phyloP scores from a whole-genome alignment of 2,113 vertebrate genomes.

The Cyphomyrus discorhynchus region DNA sequence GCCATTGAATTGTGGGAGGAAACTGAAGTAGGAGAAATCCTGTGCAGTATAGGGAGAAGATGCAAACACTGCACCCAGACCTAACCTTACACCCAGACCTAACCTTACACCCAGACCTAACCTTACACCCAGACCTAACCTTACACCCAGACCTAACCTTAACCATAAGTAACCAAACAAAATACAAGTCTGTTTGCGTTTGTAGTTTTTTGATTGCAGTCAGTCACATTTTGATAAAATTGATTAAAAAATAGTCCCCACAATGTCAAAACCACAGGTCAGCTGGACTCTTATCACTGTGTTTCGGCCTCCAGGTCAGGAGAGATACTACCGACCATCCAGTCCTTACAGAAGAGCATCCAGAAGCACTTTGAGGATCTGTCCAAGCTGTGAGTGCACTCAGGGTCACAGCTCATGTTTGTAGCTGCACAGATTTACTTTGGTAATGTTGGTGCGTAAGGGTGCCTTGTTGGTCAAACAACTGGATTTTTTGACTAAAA shows the following conservation, averaged over 20 bases:
- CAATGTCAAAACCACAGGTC: background rate
- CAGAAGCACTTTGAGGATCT: slow-evolving; percentile 78
- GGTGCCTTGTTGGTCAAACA: background rate
- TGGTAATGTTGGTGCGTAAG: background rate
- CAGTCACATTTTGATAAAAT: background rate
- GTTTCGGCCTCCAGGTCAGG: slow-evolving; percentile 59
- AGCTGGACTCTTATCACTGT: background rate
- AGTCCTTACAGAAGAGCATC: slow-evolving; percentile 84
- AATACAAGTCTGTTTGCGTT: background rate
- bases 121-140: too few relatives aligned
- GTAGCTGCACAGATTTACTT: background rate
- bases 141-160: background rate
- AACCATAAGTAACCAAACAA: background rate
- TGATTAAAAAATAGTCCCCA: background rate
- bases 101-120: too few relatives aligned
- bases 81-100: too few relatives aligned
- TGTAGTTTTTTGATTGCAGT: background rate
- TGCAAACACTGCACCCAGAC: background rate
- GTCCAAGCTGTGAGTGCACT: slow-evolving; percentile 81
- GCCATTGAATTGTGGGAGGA: background rate
- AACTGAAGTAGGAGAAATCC: background rate
- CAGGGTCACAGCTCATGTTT: background rate
- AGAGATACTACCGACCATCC: slow-evolving; percentile 72
- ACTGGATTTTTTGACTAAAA: background rate
- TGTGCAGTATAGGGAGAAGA: background rate